These are phyloP conservation scores for Penaeus japonicus DNA, from an alignment of 1,140 invertebrate genomes.

Conservation along the genomic window DNA sequence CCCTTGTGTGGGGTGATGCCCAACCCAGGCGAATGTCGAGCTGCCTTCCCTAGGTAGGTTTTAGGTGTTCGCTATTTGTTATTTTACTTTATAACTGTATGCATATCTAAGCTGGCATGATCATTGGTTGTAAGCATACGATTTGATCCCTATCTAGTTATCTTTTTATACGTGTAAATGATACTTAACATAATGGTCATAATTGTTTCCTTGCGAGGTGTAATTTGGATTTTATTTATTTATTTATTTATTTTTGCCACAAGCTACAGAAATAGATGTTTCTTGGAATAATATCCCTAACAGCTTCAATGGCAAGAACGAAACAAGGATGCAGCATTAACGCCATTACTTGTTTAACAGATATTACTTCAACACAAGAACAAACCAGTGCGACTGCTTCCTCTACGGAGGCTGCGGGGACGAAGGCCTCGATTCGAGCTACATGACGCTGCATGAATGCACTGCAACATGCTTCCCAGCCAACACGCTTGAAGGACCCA, in stretches of 20 bases:
- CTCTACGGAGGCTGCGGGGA: not conserved
- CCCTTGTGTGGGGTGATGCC: not conserved
- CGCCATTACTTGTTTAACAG: not conserved
- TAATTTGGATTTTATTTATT: too few species aligned
- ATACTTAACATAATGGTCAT: too few species aligned
- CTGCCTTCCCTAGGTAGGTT: not conserved
- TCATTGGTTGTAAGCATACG: not conserved
- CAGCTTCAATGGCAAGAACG: not conserved
- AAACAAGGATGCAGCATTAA: not conserved
- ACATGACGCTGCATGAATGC: not conserved
- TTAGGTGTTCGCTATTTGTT: not conserved
- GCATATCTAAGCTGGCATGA: not conserved
- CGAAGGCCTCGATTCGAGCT: not conserved
- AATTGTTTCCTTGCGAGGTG: too few species aligned
- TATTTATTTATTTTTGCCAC: too few species aligned
- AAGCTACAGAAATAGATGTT: too few species aligned
- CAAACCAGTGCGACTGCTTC: constrained; percentile 26
- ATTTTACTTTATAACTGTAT: not conserved
- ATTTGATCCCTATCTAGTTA: too few species aligned
- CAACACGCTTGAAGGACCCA: not conserved
- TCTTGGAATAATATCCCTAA: not conserved
- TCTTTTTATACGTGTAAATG: too few species aligned
- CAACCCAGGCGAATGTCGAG: not conserved
- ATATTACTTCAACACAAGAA: not conserved
- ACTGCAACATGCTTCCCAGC: not conserved